A percentile compares a stretch with the other conserved stretches of the same genome.
These are phyloP conservation scores for Mesoclemmys tuberculata DNA, from an alignment of 2,113 vertebrate species.

Conservation along the genomic window DNA sequence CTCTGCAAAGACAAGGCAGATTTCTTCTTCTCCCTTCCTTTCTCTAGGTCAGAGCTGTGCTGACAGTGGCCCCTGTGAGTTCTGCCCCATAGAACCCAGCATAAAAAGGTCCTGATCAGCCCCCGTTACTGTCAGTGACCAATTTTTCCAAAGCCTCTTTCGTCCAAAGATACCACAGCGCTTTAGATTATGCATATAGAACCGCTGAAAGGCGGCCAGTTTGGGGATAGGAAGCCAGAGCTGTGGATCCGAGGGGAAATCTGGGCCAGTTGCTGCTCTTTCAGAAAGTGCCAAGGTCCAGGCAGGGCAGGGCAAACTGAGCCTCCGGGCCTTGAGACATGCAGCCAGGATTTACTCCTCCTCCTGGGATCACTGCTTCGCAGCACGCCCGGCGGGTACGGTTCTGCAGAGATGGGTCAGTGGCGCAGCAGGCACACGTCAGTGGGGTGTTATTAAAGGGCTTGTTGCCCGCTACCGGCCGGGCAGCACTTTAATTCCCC, in stretches of 20 bases:
- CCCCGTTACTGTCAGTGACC: neutral
- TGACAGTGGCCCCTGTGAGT: neutral
- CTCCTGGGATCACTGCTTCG: neutral
- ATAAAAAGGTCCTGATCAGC: neutral
- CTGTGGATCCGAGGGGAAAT: neutral
- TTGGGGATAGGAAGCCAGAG: neutral
- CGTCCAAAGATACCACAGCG: neutral
- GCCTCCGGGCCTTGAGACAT: neutral
- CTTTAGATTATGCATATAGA: too few relatives aligned
- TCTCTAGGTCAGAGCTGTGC: neutral
- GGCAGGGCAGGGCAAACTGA: neutral
- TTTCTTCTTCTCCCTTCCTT: neutral
- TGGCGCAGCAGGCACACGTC: constrained; percentile 11
- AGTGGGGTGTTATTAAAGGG: constrained; percentile 22
- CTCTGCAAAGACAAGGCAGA: neutral
- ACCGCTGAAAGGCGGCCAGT: neutral
- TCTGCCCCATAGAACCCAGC: neutral
- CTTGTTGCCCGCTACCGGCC: neutral
- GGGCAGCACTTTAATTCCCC: neutral
- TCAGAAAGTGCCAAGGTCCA: neutral
- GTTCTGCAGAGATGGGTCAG: neutral
- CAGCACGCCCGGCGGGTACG: neutral
- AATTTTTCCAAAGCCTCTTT: neutral
- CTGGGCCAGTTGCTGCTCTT: neutral
- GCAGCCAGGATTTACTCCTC: neutral